These are phyloP conservation scores for Trichopria drosophilae DNA, from an alignment of 2,888 invertebrate species.

Conservation along the genomic window DNA sequence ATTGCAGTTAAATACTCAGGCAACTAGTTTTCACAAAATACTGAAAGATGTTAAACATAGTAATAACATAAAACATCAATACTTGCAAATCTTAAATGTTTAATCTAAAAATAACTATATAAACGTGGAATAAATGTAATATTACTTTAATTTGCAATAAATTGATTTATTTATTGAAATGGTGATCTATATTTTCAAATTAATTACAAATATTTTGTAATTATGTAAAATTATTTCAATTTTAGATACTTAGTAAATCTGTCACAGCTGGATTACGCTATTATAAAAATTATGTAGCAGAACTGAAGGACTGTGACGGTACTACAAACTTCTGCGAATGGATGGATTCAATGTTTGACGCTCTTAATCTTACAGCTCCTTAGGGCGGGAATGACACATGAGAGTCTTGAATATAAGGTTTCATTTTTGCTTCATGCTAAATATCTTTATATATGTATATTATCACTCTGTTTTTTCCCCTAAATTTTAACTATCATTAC, in stretches of 20 bases:
- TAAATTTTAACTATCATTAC: conserved; percentile 8
- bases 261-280: not conserved
- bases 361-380: no score
- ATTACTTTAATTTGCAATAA: no score
- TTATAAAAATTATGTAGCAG: not conserved
- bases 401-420: not conserved
- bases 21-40: no score
- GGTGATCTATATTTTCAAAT: no score
- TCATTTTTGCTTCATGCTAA: not conserved
- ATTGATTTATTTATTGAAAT: no score
- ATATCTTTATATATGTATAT: conserved; percentile 1
- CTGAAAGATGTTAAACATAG: no score
- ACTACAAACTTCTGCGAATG: conserved; percentile 3
- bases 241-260: conserved; percentile 9
- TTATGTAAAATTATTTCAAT: no score
- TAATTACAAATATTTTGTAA: no score
- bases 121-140: conserved; percentile 1
- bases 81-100: no score
- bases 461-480: conserved; percentile 2
- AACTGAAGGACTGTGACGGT: not conserved
- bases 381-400: not conserved
- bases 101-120: no score
- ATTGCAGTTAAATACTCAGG: no score
- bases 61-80: no score
- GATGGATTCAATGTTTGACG: not conserved